Evolutionary conservation across 2,797 vertebrate genomes (phyloP).

Genomic region (Acridotheres tristis): DNA sequence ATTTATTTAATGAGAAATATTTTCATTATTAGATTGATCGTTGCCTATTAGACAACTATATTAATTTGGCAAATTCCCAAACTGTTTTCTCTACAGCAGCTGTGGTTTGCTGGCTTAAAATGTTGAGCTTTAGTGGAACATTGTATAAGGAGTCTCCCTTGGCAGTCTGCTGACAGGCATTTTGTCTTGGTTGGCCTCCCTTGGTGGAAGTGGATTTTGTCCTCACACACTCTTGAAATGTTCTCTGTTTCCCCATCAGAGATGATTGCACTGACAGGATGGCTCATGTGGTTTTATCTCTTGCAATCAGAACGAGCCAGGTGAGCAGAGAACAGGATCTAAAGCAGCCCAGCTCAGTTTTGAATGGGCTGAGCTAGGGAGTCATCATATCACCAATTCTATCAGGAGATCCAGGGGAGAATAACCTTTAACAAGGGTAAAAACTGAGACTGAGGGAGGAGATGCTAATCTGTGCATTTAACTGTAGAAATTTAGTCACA

Average conservation of each 20-base stretch:
- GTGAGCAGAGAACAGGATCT: not conserved
- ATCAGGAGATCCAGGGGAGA: not conserved
- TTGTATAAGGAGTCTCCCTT: not conserved
- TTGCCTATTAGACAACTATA: not conserved
- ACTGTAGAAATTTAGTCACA: not conserved
- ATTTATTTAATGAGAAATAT: not conserved
- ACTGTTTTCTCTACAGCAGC: not conserved
- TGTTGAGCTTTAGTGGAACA: not conserved
- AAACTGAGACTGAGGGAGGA: not conserved
- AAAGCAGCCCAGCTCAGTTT: not conserved
- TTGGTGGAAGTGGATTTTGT: not conserved
- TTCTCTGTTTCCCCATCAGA: not conserved
- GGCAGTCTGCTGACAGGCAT: not conserved
- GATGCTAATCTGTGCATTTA: not conserved
- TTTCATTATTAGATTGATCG: not conserved
- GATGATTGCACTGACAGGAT: not conserved
- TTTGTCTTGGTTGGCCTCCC: not conserved
- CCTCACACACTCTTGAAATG: not conserved
- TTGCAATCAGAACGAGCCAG: not conserved
- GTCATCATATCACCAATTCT: not conserved
- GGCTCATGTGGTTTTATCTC: not conserved
- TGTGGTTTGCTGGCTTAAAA: not conserved
- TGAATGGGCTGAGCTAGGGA: not conserved
- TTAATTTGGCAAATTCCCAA: not conserved
- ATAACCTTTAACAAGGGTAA: not conserved